These are phyloP conservation scores for Mustelus asterias DNA, from an alignment of 2,113 vertebrate species.

Conservation along the genomic window DNA sequence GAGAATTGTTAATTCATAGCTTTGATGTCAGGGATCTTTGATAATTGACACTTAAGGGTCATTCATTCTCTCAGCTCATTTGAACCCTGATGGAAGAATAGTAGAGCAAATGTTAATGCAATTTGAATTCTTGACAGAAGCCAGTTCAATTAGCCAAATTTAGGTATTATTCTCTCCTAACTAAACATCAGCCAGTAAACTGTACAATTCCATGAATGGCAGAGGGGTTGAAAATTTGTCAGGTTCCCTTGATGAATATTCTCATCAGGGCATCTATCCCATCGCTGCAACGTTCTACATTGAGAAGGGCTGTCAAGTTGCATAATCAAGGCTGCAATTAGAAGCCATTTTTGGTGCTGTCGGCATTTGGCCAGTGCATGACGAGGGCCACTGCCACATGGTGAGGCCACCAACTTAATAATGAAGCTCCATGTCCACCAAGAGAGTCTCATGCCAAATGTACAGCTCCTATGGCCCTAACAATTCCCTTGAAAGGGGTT, in stretches of 20 bases:
- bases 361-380: background rate
- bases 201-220: background rate
- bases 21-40: background rate
- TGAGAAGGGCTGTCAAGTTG: background rate
- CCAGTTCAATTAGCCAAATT: background rate
- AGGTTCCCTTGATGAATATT: background rate
- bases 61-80: background rate
- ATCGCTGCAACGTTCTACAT: background rate
- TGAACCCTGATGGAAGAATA: background rate
- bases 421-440: background rate
- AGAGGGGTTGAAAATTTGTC: background rate
- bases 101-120: background rate
- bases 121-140: background rate
- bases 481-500: background rate
- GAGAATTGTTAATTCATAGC: background rate
- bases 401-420: background rate
- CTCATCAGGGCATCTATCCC: background rate
- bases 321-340: background rate
- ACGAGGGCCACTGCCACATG: too few relatives aligned
- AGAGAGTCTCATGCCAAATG: background rate
- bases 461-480: background rate
- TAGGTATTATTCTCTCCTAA: background rate
- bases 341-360: background rate
- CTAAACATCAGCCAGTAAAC: background rate
- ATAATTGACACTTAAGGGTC: background rate